Conservation (phyloP, 2,888 invertebrate species). For the Mallateleia sp. region DNA sequence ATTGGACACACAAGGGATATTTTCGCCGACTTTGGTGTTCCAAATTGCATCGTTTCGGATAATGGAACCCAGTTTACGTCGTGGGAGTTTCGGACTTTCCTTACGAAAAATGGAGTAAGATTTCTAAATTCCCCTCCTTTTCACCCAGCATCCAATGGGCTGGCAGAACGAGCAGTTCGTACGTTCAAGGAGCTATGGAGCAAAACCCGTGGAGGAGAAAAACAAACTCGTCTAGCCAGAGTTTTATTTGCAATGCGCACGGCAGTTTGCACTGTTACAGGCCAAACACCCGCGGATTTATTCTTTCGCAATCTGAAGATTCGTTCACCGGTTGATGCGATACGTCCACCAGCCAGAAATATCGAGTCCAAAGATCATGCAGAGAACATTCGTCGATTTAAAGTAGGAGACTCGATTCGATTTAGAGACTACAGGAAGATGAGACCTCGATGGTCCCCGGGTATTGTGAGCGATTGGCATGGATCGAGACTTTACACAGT, state of each 20-base stretch:
- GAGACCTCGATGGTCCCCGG: neutral
- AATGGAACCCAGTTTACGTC: slow-evolving; percentile 29
- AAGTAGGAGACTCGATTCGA: slow-evolving; percentile 1
- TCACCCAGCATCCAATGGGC: slow-evolving; percentile 28
- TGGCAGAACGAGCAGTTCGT: neutral
- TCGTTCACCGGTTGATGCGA: neutral
- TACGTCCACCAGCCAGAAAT: slow-evolving; percentile 6
- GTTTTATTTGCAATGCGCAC: slow-evolving; percentile 24
- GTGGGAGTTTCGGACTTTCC: slow-evolving; percentile 4
- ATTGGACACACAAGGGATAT: neutral
- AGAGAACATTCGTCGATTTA: neutral
- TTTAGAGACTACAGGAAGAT: slow-evolving; percentile 20
- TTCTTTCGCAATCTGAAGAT: slow-evolving; percentile 16
- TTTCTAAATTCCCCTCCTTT: slow-evolving; percentile 13
- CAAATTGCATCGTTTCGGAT: slow-evolving; percentile 18
- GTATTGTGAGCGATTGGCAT: neutral
- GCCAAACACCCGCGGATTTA: neutral
- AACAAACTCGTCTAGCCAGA: neutral
- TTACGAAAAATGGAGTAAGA: slow-evolving; percentile 21
- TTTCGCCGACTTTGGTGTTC: slow-evolving; percentile 29
- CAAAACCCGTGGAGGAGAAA: neutral
- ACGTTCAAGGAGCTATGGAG: slow-evolving; percentile 12
- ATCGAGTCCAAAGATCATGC: neutral
- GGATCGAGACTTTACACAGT: slow-evolving; percentile 13
- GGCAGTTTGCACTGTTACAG: neutral